A percentile compares a stretch with the other conserved stretches of the same genome.
Evolutionary conservation across 1,140 invertebrate genomes (phyloP).

Genomic region (Brachionus angularis): DNA sequence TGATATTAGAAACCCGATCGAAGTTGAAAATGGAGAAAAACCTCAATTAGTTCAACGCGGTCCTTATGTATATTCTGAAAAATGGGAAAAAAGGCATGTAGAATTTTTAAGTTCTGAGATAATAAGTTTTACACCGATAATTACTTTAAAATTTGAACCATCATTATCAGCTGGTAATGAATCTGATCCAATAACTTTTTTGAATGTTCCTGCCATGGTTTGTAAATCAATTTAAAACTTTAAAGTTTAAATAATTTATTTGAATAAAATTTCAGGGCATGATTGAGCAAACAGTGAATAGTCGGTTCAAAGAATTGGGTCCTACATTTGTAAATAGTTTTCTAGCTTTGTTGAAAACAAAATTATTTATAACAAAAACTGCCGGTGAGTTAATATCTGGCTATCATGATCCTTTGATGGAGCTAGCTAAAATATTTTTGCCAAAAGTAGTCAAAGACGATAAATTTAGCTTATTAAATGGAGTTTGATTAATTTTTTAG

Average conservation of each 20-base stretch:
- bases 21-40: constrained; percentile 20
- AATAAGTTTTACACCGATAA: not conserved
- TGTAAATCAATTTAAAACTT: not conserved
- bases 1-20: not conserved
- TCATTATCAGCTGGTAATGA: constrained; percentile 1
- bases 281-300: constrained; percentile 1
- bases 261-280: not conserved
- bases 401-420: constrained; percentile 33
- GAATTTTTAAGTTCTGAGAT: not conserved
- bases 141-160: not conserved
- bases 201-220: constrained; percentile 12
- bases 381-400: constrained; percentile 26
- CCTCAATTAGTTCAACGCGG: constrained; percentile 19
- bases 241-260: not conserved
- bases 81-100: constrained; percentile 9
- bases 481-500: not conserved
- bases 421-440: not conserved
- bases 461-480: constrained; percentile 31
- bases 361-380: constrained; percentile 1
- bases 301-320: not conserved
- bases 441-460: constrained; percentile 15
- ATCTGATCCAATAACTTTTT: constrained; percentile 15
- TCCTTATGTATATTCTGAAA: constrained; percentile 21
- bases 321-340: not conserved
- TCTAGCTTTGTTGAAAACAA: constrained; percentile 1